phyloP scores from a whole-genome alignment of 2,797 vertebrate species.

The Pristis pectinata region DNA sequence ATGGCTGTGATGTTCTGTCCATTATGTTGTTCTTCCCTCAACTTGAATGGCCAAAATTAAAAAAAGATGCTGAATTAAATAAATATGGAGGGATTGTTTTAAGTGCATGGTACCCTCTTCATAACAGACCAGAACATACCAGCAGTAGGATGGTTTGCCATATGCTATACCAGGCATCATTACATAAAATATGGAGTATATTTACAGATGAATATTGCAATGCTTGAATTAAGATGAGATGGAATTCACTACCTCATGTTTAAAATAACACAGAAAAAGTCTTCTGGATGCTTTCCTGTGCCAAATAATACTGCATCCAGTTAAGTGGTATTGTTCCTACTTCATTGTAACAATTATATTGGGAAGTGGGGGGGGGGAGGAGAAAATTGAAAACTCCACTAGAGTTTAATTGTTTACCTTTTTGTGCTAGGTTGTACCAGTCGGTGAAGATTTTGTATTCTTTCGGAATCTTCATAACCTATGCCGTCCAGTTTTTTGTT shows the following conservation, averaged over 20 bases:
- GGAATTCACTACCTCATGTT: background rate
- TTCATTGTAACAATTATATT: too few relatives aligned
- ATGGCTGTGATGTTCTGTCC: background rate
- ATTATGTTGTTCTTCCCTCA: background rate
- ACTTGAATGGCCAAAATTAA: background rate
- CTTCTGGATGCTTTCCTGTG: background rate
- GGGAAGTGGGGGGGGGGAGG: too few relatives aligned
- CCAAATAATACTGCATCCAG: background rate
- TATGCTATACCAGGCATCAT: background rate
- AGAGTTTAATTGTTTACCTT: background rate
- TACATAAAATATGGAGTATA: background rate
- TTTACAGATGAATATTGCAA: background rate
- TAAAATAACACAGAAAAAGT: background rate
- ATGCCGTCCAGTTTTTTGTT: constrained; percentile 91
- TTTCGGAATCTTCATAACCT: constrained; percentile 88
- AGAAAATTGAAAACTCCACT: background rate
- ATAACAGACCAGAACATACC: background rate
- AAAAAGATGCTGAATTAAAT: background rate
- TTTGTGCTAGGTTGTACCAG: constrained; percentile 78
- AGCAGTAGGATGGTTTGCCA: background rate
- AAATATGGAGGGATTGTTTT: background rate
- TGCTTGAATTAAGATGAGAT: background rate
- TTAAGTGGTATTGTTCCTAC: background rate
- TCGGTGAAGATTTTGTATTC: constrained; percentile 88
- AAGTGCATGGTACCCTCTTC: background rate